Conservation (phyloP, 1,140 invertebrate species). For the Zaprionus camerounensis region DNA sequence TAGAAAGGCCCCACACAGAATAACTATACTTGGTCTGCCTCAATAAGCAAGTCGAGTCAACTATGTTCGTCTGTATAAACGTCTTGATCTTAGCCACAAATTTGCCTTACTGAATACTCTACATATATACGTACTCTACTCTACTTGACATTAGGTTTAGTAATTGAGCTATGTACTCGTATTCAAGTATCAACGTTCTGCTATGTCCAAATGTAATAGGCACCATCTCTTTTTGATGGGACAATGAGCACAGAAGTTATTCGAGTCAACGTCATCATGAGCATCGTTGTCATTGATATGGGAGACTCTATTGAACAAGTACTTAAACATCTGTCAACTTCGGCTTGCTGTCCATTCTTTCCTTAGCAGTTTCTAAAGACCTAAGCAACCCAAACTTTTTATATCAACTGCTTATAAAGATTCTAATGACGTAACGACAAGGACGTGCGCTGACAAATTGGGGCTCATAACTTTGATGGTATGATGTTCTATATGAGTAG, state of each 20-base stretch:
- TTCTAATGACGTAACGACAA: neutral
- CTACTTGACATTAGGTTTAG: too few relatives aligned
- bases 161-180: too few relatives aligned
- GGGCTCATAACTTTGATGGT: neutral
- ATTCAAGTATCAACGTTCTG: too few relatives aligned
- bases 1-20: too few relatives aligned
- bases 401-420: neutral
- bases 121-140: too few relatives aligned
- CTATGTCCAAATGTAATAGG: too few relatives aligned
- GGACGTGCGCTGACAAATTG: slow-evolving; percentile 1
- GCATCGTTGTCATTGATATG: too few relatives aligned
- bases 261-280: too few relatives aligned
- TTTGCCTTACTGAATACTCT: neutral
- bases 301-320: neutral
- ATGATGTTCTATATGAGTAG: neutral
- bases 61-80: neutral
- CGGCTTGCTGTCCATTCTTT: neutral
- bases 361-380: neutral
- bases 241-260: neutral
- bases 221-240: neutral
- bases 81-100: too few relatives aligned
- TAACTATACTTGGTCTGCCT: too few relatives aligned
- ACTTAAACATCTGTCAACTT: neutral
- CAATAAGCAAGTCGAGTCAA: too few relatives aligned
- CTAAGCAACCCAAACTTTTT: neutral